These are phyloP conservation scores for Gastrophryne carolinensis DNA, from an alignment of 2,797 vertebrate species.

Conservation along the genomic window DNA sequence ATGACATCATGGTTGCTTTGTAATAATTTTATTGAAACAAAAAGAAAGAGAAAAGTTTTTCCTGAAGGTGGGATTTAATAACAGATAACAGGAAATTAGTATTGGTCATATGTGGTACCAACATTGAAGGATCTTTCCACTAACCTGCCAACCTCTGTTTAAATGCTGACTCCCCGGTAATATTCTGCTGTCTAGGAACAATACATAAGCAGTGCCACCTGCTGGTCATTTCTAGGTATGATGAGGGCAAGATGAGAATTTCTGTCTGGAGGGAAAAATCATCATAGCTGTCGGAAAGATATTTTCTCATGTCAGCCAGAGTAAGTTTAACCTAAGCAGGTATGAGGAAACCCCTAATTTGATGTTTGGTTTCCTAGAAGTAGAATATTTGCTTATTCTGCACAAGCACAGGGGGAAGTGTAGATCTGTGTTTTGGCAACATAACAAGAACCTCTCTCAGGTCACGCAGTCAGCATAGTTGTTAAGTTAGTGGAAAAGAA, in stretches of 20 bases:
- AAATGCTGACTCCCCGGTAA: no score
- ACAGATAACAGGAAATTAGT: no score
- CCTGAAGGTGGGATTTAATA: no score
- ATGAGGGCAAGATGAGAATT: background rate
- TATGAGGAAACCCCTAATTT: background rate
- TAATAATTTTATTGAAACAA: no score
- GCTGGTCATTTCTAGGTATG: background rate
- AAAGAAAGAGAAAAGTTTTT: no score
- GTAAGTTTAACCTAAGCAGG: background rate
- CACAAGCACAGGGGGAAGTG: background rate
- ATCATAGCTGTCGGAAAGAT: background rate
- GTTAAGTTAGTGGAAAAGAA: background rate
- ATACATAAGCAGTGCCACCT: conserved; percentile 15
- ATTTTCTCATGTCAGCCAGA: background rate
- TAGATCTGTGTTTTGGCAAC: background rate
- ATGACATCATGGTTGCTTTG: no score
- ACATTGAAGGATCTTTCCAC: no score
- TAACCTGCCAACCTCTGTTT: no score
- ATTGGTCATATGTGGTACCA: no score
- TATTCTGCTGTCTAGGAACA: no score
- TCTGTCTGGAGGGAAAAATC: background rate
- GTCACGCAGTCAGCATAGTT: background rate
- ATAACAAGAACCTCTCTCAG: background rate
- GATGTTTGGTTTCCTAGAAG: background rate
- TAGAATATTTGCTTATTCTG: no score